Evolutionary conservation across 2,113 vertebrate genomes (phyloP), one percentile per base, ranked within the genome.

Genomic region (Pelobates fuscus): DNA sequence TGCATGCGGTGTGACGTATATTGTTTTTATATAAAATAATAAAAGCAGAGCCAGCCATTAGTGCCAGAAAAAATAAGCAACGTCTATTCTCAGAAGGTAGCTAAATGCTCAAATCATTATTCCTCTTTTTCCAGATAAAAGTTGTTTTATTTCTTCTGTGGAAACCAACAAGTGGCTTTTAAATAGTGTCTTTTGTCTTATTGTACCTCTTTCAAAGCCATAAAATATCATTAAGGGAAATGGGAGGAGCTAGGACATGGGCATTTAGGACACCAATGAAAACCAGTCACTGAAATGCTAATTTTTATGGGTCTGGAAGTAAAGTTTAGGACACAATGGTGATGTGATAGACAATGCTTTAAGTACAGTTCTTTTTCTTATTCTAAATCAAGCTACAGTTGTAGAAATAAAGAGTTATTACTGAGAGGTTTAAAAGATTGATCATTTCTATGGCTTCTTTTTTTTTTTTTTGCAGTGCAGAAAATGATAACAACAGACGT

Each of bases 291-390:
- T 70, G 75, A 77, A 44, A 77, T 64, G 67, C 60, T 77, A 70
- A 77, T 77, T 77, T n/a, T 77, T 70, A 77, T 77, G 52, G 75
- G 29, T 43, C 58, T 69, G 26, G 10, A n/a, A 11, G 20, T 11
- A 61, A 6, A 23, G 15, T 62, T 77, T 59, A 46, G n/a, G 55
- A 59, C 24, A 59, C 29, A 54, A 29, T 15, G 7, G 62, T 25
- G 43, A 70, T 32, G 17, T 21, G 20, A 14, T 3, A 26, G 27
- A 77, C 60, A 70, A 64, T 70, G 27, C 46, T 21, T 20, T 6
- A 17, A 18, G 26, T 17, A 18, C 1, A 27, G 29, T 32, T 43
- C 32, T 64, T 70, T 70, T n/a, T 69, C 59, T 44, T 12, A n/a
- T 29, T 73, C 37, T 24, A 43, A 63, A 24, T 23, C 46, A 64